phyloP scores from a whole-genome alignment of 1,140 invertebrate genomes.

The Sycophila sp. region DNA sequence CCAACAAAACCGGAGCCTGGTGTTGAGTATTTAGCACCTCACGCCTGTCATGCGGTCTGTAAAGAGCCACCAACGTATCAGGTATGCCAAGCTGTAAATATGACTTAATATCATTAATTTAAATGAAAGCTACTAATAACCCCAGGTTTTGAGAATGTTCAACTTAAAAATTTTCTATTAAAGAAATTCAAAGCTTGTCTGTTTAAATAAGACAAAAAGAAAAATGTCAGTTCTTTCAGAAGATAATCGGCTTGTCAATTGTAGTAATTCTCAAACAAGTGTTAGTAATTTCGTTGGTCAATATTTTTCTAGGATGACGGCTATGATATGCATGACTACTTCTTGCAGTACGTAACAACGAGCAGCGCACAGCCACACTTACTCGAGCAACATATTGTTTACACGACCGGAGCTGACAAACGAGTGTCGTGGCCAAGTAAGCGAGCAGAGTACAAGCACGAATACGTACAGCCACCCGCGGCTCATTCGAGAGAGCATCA shows the following conservation, averaged over 20 bases:
- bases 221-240: background rate
- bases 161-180: background rate
- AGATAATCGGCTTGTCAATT: background rate
- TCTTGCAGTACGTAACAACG: constrained; percentile 68
- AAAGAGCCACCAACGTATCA: constrained; percentile 67
- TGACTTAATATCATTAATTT: background rate
- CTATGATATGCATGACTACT: constrained; percentile 66
- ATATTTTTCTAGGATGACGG: constrained; percentile 61
- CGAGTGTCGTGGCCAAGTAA: constrained; percentile 70
- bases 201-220: background rate
- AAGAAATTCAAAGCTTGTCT: background rate
- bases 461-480: constrained; percentile 73
- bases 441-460: constrained; percentile 67
- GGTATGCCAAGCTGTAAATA: no score
- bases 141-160: background rate
- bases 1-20: constrained; percentile 65
- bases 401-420: constrained; percentile 69
- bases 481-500: constrained; percentile 70
- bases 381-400: constrained; percentile 70
- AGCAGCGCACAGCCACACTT: constrained; percentile 62
- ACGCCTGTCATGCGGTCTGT: constrained; percentile 65
- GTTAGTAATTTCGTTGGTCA: constrained; percentile 30
- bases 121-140: background rate
- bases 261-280: background rate
- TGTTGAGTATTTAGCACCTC: constrained; percentile 63